phyloP scores from a whole-genome alignment of 1,140 invertebrate genomes.

The Dinothrombium tinctorium region DNA sequence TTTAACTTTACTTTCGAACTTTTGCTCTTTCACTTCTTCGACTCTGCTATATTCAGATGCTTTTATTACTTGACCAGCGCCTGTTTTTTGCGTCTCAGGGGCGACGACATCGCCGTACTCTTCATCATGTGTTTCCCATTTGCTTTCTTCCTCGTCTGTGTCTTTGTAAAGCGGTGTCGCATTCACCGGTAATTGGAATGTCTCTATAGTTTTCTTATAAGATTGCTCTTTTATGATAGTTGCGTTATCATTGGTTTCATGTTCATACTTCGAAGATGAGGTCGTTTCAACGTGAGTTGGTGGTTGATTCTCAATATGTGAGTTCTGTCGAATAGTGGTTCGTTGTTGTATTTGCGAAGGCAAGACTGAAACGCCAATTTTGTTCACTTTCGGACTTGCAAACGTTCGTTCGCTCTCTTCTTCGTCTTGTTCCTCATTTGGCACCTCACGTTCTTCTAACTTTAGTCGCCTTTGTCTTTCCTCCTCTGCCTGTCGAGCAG shows the following conservation, averaged over 20 bases:
- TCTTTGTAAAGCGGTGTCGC: too few relatives aligned
- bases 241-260: not conserved
- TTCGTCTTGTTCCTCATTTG: not conserved
- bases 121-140: not conserved
- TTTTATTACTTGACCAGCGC: not conserved
- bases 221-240: not conserved
- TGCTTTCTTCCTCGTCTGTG: too few relatives aligned
- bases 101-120: not conserved
- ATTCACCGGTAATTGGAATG: too few relatives aligned
- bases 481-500: constrained; percentile 17
- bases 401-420: constrained; percentile 2
- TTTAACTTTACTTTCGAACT: too few relatives aligned
- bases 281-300: not conserved
- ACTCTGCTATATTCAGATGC: not conserved
- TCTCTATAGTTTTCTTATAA: too few relatives aligned
- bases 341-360: not conserved
- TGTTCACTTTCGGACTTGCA: constrained; percentile 3
- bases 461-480: constrained; percentile 11
- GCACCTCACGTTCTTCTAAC: not conserved
- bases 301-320: too few relatives aligned
- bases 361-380: constrained; percentile 6
- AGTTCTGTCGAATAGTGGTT: not conserved
- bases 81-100: not conserved
- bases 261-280: not conserved
- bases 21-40: not conserved